Base-by-base conservation (phyloP, 2,797 vertebrate species). In the Silurus lanzhouensis region DNA sequence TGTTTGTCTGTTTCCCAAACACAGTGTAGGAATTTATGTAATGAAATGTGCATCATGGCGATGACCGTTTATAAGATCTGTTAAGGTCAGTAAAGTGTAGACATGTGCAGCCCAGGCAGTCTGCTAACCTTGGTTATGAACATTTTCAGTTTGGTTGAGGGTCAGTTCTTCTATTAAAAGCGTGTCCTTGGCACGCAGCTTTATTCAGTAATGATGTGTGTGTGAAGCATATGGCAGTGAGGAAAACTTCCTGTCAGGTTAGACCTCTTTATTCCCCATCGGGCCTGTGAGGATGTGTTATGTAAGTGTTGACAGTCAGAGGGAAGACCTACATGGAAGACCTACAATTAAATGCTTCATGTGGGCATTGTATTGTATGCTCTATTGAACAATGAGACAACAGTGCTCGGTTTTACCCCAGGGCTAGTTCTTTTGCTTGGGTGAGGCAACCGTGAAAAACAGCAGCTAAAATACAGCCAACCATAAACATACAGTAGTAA, bases 181-280 rank as follows among this genome's bases (percentile, higher is more conserved):
- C 57, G 71, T 58, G 15, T 55, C 55, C 14, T 48, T 72, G 7
- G 58, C 72, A 48, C 31, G 15, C n/a, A 25, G 27, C 52, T 80
- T 52, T 66, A 79, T 13, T 6, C 52, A 38, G 2, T 38, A 57
- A 20, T 78, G 38, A 52, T 57, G 38, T 57, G 61, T 68, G 74
- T 61, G 63, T 31, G 48, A 38, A n/a, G 15, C 63, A 46, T 77
- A 44, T 66, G 60, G 31, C 31, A 78, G 25, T 85, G 61, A 60
- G 75, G 57, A 84, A 82, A 83, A 86, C 79, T 87, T 88, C 74
- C 87, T 87, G 82, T 83, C 77, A 74, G 31, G 25, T 83, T 77
- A 74, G 79, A 78, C 78, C 78, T 74, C n/a, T 67, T 78, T 88
- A 88, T 88, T 81, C 80, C 72, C 79, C 60, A n/a, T 60, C 22